These are phyloP conservation scores for Tyrannus savana DNA, from an alignment of 2,113 vertebrate genomes.

Conservation along the genomic window DNA sequence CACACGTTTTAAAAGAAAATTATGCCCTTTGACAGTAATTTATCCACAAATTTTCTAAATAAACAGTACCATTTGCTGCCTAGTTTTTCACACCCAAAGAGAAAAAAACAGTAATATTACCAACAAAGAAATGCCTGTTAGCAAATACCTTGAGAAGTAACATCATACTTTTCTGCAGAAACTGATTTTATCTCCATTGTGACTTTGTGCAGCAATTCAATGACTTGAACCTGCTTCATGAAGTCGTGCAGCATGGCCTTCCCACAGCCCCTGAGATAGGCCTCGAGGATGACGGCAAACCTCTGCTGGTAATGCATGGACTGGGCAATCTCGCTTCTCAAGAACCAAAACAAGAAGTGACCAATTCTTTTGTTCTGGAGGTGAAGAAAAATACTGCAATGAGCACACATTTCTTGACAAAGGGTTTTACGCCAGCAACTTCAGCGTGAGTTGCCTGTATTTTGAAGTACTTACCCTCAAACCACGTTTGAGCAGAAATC, in stretches of 20 bases:
- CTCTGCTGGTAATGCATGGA: constrained; percentile 98
- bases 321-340: constrained; percentile 98
- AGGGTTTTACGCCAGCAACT: neutral
- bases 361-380: constrained; percentile 94
- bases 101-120: neutral
- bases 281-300: constrained; percentile 93
- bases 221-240: constrained; percentile 91
- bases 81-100: neutral
- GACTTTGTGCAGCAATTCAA: constrained; percentile 91
- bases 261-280: constrained; percentile 94
- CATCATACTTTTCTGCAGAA: constrained; percentile 93
- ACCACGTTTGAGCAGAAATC: constrained; percentile 93
- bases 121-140: neutral
- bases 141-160: constrained; percentile 90
- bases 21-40: neutral
- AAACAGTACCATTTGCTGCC: neutral
- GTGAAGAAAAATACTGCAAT: constrained; percentile 32
- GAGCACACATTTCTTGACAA: neutral
- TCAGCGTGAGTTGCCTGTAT: neutral
- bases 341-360: constrained; percentile 98
- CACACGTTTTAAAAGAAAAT: neutral
- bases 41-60: neutral
- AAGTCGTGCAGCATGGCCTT: constrained; percentile 91
- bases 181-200: constrained; percentile 92
- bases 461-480: constrained; percentile 84